These are phyloP conservation scores for Stenoptilia bipunctidactyla DNA, from an alignment of 2,888 invertebrate genomes.

Conservation along the genomic window DNA sequence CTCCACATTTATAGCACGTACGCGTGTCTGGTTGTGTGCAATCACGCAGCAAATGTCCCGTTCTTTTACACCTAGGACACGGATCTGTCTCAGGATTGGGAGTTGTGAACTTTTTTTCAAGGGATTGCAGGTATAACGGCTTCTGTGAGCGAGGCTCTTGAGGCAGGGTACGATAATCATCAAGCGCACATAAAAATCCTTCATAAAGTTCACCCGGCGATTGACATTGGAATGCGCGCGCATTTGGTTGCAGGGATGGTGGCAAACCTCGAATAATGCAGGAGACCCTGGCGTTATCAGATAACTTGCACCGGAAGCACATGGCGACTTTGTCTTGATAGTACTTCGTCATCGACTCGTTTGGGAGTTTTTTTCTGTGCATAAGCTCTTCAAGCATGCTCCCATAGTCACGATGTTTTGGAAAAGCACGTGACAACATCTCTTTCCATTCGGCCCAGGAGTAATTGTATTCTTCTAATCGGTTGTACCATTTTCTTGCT, in stretches of 20 bases:
- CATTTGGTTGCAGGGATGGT: conserved; percentile 16
- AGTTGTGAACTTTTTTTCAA: too few species aligned
- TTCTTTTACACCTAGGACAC: conserved; percentile 13
- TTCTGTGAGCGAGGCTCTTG: not conserved
- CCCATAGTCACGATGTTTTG: conserved; percentile 17
- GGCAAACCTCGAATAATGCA: conserved; percentile 21
- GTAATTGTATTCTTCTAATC: conserved; percentile 19
- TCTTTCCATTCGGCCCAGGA: conserved; percentile 21
- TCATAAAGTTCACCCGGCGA: conserved; percentile 18
- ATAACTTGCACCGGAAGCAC: conserved; percentile 21
- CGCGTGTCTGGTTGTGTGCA: conserved; percentile 7
- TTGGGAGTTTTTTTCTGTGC: conserved; percentile 14
- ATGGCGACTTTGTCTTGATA: conserved; percentile 22
- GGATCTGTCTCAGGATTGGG: not conserved
- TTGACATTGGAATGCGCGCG: conserved; percentile 19
- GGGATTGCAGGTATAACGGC: too few species aligned
- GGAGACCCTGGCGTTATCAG: conserved; percentile 17
- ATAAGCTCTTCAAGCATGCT: conserved; percentile 16
- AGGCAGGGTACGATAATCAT: conserved; percentile 14
- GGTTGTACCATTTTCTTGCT: conserved; percentile 18
- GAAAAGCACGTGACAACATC: conserved; percentile 19
- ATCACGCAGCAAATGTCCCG: conserved; percentile 9
- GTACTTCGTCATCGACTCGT: conserved; percentile 20
- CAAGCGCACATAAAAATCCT: conserved; percentile 17
- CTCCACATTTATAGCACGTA: conserved; percentile 10